Evolutionary conservation across 2,888 invertebrate genomes (phyloP), one percentile per base, ranked within the genome.

Genomic region (Caenorhabditis sp.): DNA sequence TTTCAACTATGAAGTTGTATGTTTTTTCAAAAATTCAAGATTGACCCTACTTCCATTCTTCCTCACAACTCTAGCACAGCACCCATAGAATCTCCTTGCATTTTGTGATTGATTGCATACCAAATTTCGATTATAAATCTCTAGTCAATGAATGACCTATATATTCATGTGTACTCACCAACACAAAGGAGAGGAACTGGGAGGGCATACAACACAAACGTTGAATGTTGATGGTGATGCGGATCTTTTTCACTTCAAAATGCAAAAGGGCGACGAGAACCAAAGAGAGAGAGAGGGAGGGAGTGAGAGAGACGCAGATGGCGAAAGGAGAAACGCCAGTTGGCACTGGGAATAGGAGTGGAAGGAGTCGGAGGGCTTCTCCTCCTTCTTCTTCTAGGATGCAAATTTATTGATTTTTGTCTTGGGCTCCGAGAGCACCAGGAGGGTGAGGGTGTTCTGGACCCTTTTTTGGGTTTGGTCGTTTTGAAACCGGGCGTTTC

Each of bases 321-420:
- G 6, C 47, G 19, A 47, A 28, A 22, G 10, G 54, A 69, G 59
- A 59, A 38, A 77, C 77, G 77, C 61, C 77, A 77, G 68, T 69
- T 76, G 76, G 68, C 61, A 59, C 38, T 38, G 38, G 54, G 24
- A 12, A 12, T 7, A 26, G 41, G 38, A 41, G 22, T 19, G 26
- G 56, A 7, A 47, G 19, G 35, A 31, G 19, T 12, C 26, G 38
- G 54, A 61, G 51, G 56, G 49, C 44, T 54, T 54, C n/a, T n/a
- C n/a, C n/a, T n/a, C n/a, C n/a, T n/a, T n/a, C n/a, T n/a, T n/a
- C 63, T 69, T 54, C 26, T 54, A 69, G 68, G 77, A 77, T 77
- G 77, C 77, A 77, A 77, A 77, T 77, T 61, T 77, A 77, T 77
- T 61, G 77, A 77, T 77, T 74, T 64, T 31, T 12, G 12, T 6